These are phyloP conservation scores for Drosophila yooni DNA, from an alignment of 2,888 invertebrate species.

Conservation along the genomic window DNA sequence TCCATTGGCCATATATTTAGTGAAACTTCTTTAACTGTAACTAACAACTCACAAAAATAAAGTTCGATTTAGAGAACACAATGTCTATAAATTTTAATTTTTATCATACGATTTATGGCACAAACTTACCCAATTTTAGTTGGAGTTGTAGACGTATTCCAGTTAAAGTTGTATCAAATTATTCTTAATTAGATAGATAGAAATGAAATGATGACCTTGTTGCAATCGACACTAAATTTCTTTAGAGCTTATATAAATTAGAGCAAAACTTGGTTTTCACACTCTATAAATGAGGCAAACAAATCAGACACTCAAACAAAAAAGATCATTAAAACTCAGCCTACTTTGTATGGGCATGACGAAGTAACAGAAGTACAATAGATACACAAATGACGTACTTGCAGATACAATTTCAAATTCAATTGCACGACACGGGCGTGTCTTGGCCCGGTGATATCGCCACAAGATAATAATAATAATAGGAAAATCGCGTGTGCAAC, in stretches of 20 bases:
- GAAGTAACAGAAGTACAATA: constrained; percentile 1
- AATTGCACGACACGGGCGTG: constrained; percentile 20
- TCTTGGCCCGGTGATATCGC: constrained; percentile 44
- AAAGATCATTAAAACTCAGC: constrained; percentile 13
- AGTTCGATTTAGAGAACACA: not conserved
- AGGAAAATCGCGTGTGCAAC: constrained; percentile 46
- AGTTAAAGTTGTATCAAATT: not conserved
- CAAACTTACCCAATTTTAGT: not conserved
- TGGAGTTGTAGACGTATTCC: not conserved
- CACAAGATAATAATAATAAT: constrained; percentile 44
- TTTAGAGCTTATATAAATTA: not conserved
- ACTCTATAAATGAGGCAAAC: not conserved
- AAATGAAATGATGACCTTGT: not conserved
- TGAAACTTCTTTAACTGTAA: not conserved
- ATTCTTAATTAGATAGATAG: not conserved
- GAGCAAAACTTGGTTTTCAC: not conserved
- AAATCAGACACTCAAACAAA: not conserved
- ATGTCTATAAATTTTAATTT: not conserved
- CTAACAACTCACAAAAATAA: not conserved
- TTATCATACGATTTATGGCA: not conserved
- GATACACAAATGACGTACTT: constrained; percentile 22
- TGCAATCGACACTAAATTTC: not conserved
- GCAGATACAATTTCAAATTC: constrained; percentile 38
- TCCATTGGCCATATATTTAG: not conserved
- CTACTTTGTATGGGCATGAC: constrained; percentile 15